Conservation (phyloP, 2,797 vertebrate genomes). For the Acestrorhynchus altus region DNA sequence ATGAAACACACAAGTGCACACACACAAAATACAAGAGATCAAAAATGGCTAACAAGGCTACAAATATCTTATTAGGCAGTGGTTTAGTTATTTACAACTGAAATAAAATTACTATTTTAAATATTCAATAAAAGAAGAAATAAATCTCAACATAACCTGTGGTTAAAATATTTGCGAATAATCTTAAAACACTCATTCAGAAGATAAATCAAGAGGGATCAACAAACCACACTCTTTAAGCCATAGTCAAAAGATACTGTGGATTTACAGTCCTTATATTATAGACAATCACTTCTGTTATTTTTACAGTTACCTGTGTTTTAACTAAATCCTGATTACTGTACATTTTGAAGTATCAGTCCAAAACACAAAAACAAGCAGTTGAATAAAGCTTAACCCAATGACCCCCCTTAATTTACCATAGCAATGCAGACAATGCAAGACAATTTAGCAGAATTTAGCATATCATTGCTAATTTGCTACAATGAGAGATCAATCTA, state of each 20-base stretch:
- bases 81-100: background rate
- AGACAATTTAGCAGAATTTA: background rate
- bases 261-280: background rate
- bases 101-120: no score
- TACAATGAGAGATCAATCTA: background rate
- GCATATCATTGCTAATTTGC: background rate
- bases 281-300: background rate
- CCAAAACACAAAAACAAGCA: background rate
- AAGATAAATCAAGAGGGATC: background rate
- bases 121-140: no score
- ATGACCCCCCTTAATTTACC: background rate
- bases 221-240: background rate
- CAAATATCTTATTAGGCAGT: background rate
- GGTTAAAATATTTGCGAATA: no score
- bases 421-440: background rate
- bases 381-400: background rate
- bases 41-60: background rate
- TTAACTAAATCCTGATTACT: background rate
- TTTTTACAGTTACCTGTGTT: no score
- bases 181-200: no score
- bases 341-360: background rate
- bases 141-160: no score
- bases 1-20: conserved; percentile 2
- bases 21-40: background rate
- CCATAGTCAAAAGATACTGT: background rate